A percentile compares a stretch with the other conserved stretches of the same genome.
Evolutionary conservation across 2,113 vertebrate genomes (phyloP).

Genomic region (Carassius carassius): DNA sequence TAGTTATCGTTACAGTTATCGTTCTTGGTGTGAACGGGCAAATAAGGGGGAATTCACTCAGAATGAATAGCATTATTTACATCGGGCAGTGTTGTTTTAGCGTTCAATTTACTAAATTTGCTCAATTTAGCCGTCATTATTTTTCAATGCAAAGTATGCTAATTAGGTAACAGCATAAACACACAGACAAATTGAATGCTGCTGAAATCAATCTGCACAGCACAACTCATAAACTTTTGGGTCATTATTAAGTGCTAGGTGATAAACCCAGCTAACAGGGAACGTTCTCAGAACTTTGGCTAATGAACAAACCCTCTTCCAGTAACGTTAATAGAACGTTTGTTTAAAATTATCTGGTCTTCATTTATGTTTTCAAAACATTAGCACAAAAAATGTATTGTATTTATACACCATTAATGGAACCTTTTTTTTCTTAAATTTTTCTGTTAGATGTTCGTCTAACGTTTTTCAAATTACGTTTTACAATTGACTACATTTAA

Average conservation of each 20-base stretch:
- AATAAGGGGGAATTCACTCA: constrained; percentile 27
- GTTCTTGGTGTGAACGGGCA: neutral
- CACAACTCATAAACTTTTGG: neutral
- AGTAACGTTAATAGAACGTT: neutral
- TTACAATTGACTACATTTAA: neutral
- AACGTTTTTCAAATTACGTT: neutral
- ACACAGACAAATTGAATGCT: neutral
- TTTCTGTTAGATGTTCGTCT: neutral
- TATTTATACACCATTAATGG: neutral
- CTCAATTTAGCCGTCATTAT: neutral
- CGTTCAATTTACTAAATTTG: neutral
- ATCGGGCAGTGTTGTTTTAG: neutral
- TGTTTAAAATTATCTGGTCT: neutral
- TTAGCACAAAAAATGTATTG: neutral
- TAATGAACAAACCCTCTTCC: neutral
- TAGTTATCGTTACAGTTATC: neutral
- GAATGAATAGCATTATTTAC: neutral
- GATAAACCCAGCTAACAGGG: neutral
- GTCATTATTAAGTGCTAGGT: neutral
- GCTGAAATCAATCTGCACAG: neutral
- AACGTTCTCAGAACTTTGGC: neutral
- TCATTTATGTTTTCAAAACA: neutral
- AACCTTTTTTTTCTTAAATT: neutral
- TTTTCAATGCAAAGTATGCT: neutral
- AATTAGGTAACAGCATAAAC: neutral